Percentiles rank a stretch among this genome's conserved stretches.
Conservation (phyloP, 2,888 invertebrate species). For the Epicampocera succincta region DNA sequence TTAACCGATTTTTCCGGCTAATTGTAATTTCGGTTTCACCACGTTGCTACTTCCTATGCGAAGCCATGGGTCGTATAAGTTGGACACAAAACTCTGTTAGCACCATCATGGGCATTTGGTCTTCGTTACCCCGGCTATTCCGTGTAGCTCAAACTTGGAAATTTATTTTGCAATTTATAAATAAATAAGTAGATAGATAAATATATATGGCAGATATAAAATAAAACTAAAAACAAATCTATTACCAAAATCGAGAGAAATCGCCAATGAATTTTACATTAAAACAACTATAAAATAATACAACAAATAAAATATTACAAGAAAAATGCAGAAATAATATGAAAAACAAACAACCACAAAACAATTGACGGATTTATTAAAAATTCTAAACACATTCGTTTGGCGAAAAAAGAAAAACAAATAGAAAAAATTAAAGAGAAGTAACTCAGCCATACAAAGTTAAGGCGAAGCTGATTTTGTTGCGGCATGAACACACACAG, state of each 20-base stretch:
- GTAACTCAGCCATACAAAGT: conserved; percentile 25
- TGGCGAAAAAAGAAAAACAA: conserved; percentile 48
- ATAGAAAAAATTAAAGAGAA: conserved; percentile 50
- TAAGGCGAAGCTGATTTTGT: conserved; percentile 25
- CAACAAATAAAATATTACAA: conserved; percentile 56
- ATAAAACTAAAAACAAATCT: no score
- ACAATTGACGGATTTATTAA: conserved; percentile 72
- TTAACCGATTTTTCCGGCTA: no score
- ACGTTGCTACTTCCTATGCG: no score
- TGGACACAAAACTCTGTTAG: no score
- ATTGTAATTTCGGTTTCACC: no score
- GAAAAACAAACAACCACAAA: conserved; percentile 35
- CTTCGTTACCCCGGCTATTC: no score
- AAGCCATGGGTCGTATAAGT: no score
- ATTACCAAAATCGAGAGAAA: conserved; percentile 1
- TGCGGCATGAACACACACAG: conserved; percentile 27
- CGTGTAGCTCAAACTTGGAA: no score
- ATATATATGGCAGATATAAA: no score
- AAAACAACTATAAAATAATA: conserved; percentile 32
- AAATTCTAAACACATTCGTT: conserved; percentile 72
- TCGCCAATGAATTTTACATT: background rate
- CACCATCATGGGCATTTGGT: no score
- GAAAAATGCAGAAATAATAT: conserved; percentile 26
- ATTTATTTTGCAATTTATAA: no score
- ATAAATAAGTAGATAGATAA: no score